phyloP scores from a whole-genome alignment of 2,888 invertebrate genomes.

The Pherbina coryleti region DNA sequence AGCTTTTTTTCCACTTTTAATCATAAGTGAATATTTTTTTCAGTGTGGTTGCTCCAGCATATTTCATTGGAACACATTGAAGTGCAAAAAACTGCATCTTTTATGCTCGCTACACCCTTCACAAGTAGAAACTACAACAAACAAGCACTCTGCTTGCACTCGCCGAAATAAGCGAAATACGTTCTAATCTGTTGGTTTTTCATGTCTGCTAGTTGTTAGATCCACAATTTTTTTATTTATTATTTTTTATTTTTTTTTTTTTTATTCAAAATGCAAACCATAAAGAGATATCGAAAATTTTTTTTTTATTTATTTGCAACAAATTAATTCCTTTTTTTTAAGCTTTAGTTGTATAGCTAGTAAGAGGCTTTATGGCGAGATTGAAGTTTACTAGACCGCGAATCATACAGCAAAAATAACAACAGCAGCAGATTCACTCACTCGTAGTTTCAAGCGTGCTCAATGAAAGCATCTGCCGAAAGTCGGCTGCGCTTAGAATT shows the following conservation, averaged over 20 bases:
- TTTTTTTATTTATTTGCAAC: background rate
- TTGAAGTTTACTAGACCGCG: slow-evolving; percentile 56
- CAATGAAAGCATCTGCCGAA: slow-evolving; percentile 49
- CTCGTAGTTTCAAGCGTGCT: background rate
- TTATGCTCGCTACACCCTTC: background rate
- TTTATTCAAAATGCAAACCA: background rate
- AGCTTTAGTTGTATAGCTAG: background rate
- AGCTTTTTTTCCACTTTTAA: too few relatives aligned
- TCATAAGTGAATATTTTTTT: background rate
- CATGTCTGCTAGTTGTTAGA: slow-evolving; percentile 45
- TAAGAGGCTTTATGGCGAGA: background rate
- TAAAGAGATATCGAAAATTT: slow-evolving; percentile 12
- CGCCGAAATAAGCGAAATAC: slow-evolving; percentile 35
- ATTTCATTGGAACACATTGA: background rate
- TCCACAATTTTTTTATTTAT: background rate
- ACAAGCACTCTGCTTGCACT: background rate
- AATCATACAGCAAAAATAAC: slow-evolving; percentile 27
- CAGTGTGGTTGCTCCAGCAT: slow-evolving; percentile 44
- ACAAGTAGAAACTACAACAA: background rate
- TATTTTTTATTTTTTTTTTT: too few relatives aligned
- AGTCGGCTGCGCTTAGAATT: background rate
- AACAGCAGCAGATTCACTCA: slow-evolving; percentile 37
- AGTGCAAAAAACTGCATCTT: background rate
- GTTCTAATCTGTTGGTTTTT: slow-evolving; percentile 64
- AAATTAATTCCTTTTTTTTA: background rate